These are phyloP conservation scores for Bettongia penicillata DNA, from an alignment of 2,113 vertebrate species.

Conservation along the genomic window DNA sequence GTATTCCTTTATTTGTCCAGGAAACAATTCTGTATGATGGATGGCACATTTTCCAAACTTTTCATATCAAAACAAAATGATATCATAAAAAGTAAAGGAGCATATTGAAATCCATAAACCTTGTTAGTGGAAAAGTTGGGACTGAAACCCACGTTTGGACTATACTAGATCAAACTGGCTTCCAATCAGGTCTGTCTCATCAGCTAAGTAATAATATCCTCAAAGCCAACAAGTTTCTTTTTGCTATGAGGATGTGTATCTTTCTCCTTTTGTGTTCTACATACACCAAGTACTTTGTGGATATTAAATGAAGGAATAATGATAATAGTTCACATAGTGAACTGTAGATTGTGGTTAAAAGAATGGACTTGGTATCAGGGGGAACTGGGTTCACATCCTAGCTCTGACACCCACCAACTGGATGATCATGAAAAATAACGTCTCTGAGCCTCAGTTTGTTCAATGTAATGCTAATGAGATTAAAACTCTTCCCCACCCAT, in stretches of 20 bases:
- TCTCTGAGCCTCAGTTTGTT: too few species aligned
- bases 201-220: neutral
- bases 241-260: neutral
- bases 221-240: neutral
- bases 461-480: too few species aligned
- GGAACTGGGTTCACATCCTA: too few species aligned
- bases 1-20: neutral
- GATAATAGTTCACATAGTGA: neutral
- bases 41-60: neutral
- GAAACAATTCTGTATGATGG: neutral
- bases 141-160: neutral
- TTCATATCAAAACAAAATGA: neutral
- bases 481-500: too few species aligned
- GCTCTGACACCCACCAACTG: too few species aligned
- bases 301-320: neutral
- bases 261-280: neutral
- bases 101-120: neutral
- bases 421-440: too few species aligned
- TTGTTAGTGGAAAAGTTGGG: neutral
- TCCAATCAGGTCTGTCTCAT: neutral
- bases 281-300: neutral
- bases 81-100: neutral
- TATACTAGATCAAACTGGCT: neutral
- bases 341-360: neutral
- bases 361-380: neutral